Evolutionary conservation across 2,888 invertebrate species (phyloP), one percentile per base, ranked within the genome.

Genomic region (Eupithecia subfuscata): DNA sequence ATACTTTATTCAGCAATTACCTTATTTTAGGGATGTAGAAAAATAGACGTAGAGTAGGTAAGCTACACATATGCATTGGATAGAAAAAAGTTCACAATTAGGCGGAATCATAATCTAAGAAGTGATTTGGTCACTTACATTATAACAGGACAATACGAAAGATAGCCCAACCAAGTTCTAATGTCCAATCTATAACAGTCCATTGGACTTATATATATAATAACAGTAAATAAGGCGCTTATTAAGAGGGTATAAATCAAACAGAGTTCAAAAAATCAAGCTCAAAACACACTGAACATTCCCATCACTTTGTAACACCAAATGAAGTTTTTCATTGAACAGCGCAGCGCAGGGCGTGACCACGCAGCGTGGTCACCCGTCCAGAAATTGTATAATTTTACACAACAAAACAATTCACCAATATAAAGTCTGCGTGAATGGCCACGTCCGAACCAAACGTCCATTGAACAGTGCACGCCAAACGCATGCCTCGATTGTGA

Each of bases 391-490:
- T 92, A 92, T 89, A 92, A 93, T 94, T 93, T 91, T 86, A 88
- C 87, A 87, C 88, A 89, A 89, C 89, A 89, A 90, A 91, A 93
- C 92, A 91, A 90, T 89, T 83, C 86, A 82, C 84, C 85, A 86
- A 85, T 87, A 86, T 84, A 84, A 82, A 82, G 84, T 82, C 83
- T 86, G 85, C 85, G 84, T 91, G 90, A 93, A 92, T 91, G 83
- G 89, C 85, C 87, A 85, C 84, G 92, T 91, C 92, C 89, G 81
- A 86, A 84, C 85, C 92, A 90, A 56, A 83, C 86, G 85, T 90
- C 88, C 85, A 90, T 86, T 89, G 86, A 92, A 94, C 92, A 94
- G 93, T 92, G 90, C 92, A 80, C 92, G 95, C 91, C 95, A 94
- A 92, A 91, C 89, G 84, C 94, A 94, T 87, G 83, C 86, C 80